Percentiles rank a stretch among this genome's conserved stretches.
phyloP scores from a whole-genome alignment of 2,113 vertebrate species.

The Pollachius pollachius region DNA sequence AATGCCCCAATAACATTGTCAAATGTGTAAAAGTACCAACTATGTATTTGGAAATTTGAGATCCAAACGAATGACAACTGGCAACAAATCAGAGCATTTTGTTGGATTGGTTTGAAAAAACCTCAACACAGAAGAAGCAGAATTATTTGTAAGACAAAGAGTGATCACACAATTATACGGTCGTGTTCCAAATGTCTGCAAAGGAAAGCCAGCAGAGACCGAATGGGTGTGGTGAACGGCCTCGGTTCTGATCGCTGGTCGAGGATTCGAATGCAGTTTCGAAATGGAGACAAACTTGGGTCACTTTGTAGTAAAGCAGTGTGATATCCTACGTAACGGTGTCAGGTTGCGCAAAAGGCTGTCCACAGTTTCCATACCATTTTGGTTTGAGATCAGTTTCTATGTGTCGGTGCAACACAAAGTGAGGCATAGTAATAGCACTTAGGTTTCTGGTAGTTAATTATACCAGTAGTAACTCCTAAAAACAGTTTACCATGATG shows the following conservation, averaged over 20 bases:
- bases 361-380: no score
- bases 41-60: slow-evolving; percentile 8
- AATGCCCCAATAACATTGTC: not conserved
- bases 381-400: slow-evolving; percentile 30
- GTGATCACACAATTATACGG: slow-evolving; percentile 18
- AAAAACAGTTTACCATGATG: no score
- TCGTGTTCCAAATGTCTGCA: slow-evolving; percentile 12
- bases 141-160: not conserved
- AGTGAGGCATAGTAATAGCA: slow-evolving; percentile 36
- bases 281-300: no score
- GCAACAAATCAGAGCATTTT: not conserved
- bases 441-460: slow-evolving; percentile 10
- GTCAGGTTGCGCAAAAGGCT: no score
- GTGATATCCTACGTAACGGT: no score
- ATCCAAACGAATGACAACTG: not conserved
- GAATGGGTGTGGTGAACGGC: no score
- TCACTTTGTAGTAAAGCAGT: no score
- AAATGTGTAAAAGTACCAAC: not conserved
- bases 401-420: slow-evolving; percentile 24
- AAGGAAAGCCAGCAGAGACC: not conserved
- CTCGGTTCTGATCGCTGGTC: no score
- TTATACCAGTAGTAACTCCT: slow-evolving; percentile 39
- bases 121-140: slow-evolving; percentile 17
- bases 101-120: slow-evolving; percentile 3
- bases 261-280: no score